Evolutionary conservation across 1,140 invertebrate species (phyloP).

Genomic region (Triops longicaudatus): DNA sequence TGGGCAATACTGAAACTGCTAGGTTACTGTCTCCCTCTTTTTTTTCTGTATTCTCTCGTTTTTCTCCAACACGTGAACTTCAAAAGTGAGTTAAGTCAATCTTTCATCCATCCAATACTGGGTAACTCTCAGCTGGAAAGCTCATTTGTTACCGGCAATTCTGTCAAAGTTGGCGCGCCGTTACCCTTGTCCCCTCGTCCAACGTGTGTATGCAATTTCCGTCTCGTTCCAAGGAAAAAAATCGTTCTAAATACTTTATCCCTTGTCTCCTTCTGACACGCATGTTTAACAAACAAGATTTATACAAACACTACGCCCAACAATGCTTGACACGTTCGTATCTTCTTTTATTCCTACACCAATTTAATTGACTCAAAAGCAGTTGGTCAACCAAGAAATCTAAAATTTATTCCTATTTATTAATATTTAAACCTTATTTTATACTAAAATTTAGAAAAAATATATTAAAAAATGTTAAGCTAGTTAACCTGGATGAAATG

Average conservation of each 20-base stretch:
- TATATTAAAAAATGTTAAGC: no score
- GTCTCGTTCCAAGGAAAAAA: neutral
- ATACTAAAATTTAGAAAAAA: no score
- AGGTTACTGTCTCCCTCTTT: no score
- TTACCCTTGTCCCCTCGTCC: neutral
- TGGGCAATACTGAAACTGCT: no score
- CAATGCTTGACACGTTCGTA: neutral
- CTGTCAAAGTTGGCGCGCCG: slow-evolving; percentile 5
- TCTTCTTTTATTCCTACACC: no score
- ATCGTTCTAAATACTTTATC: neutral
- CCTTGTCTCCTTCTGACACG: neutral
- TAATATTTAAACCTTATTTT: no score
- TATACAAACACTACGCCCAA: neutral
- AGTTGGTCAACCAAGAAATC: no score
- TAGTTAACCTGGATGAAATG: no score
- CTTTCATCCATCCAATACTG: neutral
- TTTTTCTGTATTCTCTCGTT: no score
- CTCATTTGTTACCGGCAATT: neutral
- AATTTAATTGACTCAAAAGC: no score
- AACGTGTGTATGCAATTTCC: neutral
- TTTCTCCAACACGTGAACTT: no score
- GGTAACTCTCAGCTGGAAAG: slow-evolving; percentile 3
- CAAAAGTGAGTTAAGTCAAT: neutral
- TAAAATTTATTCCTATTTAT: no score
- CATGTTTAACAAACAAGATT: neutral